Base-by-base conservation (phyloP, 2,113 vertebrate genomes). In the Sitta europaea region DNA sequence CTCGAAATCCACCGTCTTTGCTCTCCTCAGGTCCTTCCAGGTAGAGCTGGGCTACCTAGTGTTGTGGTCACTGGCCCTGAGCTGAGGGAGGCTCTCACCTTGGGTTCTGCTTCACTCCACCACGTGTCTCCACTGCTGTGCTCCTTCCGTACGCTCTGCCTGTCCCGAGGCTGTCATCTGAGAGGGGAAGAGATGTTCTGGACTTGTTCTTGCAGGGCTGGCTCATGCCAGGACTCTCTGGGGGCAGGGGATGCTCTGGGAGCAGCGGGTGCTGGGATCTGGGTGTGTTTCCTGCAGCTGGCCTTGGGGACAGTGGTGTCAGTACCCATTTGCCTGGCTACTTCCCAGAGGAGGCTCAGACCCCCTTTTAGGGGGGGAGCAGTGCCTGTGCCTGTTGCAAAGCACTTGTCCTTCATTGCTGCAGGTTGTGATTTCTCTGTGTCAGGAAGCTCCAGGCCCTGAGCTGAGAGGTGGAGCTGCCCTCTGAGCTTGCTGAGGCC, bases 111-210 rank as follows among this genome's bases (percentile, higher is more conserved):
- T 57, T 33, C n/a, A 36, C 31, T 53, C 40, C 6, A 0, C 24
- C 50, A 1, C 2, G 0, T 8, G 22, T 72, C 25, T 66, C 36
- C 33, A 4, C 9, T 0, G 3, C 72, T 36, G 35, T 22, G 58
- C 77, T 86, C 45, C 42, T 58, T 57, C 67, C 27, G 0, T 1
- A 0, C 27, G 36, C 62, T 68, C 82, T 1, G 0, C 25, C 45
- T 2, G 4, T 22, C 35, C 79, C 25, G 9, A 75, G 27, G 40
- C 45, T 65, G 36, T 5, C 47, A 6, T 3, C 53, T 33, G 67
- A 9, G 68, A 43, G 27, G 25, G 19, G 24, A 12, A 14, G 47
- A 66, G 55, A 12, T 2, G 18, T 31, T 36, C 58, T 33, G 73
- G 45, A 19, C 63, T 81, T 22, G 0, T 42, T 33, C 29, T 3